Percentiles rank a stretch among this genome's conserved stretches.
Conservation (phyloP, 2,797 vertebrate species). For the Meriones psammophilus region DNA sequence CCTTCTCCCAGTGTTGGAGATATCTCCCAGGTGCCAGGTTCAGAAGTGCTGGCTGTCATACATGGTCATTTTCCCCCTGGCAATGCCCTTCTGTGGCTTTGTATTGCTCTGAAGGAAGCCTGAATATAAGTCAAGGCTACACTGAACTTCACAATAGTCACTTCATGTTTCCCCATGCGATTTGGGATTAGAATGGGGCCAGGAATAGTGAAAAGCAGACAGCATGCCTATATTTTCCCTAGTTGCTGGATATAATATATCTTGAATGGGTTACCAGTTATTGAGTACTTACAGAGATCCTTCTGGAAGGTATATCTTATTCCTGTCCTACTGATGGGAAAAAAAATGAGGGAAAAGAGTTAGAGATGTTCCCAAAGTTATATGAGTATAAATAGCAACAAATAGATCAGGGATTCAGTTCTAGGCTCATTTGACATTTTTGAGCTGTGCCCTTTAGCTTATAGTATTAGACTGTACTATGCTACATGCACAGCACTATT, state of each 20-base stretch:
- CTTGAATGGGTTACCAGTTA: background rate
- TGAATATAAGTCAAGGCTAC: background rate
- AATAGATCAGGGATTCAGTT: background rate
- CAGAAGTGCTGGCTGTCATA: no score
- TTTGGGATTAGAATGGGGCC: background rate
- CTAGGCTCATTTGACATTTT: background rate
- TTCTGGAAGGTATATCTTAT: background rate
- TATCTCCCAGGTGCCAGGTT: background rate
- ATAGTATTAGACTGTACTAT: background rate
- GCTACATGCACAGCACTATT: background rate
- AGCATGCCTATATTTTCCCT: background rate
- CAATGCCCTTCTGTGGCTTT: background rate
- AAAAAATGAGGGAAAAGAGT: background rate
- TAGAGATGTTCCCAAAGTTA: conserved; percentile 19
- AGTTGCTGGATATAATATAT: background rate
- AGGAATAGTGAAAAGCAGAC: background rate
- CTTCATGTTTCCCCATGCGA: background rate
- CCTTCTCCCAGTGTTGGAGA: background rate
- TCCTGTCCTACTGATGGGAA: conserved; percentile 31
- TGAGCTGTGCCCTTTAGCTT: background rate
- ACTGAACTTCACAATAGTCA: background rate
- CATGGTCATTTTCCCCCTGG: background rate
- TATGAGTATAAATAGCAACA: background rate
- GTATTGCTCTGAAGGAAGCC: background rate
- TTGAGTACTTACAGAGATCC: background rate